Conservation (phyloP, 2,797 vertebrate species). For the Allobates femoralis region DNA sequence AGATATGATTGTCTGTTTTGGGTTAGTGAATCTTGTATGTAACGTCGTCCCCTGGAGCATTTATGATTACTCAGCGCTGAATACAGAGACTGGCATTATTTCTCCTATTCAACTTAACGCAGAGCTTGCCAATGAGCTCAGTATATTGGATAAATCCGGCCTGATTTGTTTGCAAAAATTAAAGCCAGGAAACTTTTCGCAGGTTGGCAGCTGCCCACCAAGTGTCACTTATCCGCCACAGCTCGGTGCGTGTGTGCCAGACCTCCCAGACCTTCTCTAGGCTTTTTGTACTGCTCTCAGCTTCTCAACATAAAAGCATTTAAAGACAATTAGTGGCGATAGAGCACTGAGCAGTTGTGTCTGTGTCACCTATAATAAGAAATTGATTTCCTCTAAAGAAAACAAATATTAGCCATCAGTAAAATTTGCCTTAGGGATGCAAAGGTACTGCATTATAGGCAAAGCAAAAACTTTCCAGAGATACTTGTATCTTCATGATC, state of each 20-base stretch:
- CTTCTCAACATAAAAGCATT: background rate
- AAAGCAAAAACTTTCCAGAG: too few relatives aligned
- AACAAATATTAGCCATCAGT: too few relatives aligned
- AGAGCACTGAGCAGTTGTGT: background rate
- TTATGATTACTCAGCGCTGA: background rate
- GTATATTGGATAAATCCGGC: background rate
- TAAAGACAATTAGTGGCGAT: background rate
- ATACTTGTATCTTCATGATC: too few relatives aligned
- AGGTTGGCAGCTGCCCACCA: background rate
- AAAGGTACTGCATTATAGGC: too few relatives aligned
- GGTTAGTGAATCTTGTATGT: background rate
- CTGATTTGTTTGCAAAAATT: slow-evolving; percentile 8
- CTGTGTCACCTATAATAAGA: background rate
- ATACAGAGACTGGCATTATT: background rate
- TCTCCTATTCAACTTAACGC: background rate
- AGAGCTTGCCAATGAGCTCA: background rate
- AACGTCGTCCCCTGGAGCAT: background rate
- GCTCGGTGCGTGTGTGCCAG: background rate
- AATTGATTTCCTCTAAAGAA: too few relatives aligned
- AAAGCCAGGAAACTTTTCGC: background rate
- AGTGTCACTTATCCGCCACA: background rate
- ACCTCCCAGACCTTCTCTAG: background rate
- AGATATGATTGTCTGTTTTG: background rate
- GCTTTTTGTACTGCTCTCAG: background rate
- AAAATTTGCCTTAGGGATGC: too few relatives aligned